phyloP scores from a whole-genome alignment of 2,113 vertebrate species.

The Neodon shergylaensis region DNA sequence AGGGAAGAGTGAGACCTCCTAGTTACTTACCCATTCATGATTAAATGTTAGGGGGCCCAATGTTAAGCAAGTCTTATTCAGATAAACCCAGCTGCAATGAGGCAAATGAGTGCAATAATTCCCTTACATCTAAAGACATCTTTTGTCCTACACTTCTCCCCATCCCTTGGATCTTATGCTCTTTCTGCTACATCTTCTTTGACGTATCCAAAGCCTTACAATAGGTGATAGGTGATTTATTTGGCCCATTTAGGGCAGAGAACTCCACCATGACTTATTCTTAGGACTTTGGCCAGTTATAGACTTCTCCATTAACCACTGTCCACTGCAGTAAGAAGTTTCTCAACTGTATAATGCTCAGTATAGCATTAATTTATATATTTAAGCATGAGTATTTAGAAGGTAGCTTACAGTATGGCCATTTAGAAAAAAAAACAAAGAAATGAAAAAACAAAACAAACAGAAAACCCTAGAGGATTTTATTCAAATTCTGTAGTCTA shows the following conservation, averaged over 20 bases:
- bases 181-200: background rate
- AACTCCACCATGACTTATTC: background rate
- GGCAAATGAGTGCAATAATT: no score
- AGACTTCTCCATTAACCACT: background rate
- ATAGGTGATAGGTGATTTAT: background rate
- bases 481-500: background rate
- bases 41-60: background rate
- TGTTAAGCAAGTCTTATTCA: background rate
- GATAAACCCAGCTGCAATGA: no score
- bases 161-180: no score
- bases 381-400: background rate
- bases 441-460: background rate
- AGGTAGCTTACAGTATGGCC: background rate
- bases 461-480: background rate
- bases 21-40: background rate
- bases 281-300: background rate
- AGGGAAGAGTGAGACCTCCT: background rate
- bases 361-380: background rate
- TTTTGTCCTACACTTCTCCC: background rate
- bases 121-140: background rate
- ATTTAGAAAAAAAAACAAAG: background rate
- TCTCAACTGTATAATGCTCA: background rate
- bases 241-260: background rate
- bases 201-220: background rate
- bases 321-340: background rate